Conservation (phyloP, 2,888 invertebrate species). For the Zhengitettix transpicula region DNA sequence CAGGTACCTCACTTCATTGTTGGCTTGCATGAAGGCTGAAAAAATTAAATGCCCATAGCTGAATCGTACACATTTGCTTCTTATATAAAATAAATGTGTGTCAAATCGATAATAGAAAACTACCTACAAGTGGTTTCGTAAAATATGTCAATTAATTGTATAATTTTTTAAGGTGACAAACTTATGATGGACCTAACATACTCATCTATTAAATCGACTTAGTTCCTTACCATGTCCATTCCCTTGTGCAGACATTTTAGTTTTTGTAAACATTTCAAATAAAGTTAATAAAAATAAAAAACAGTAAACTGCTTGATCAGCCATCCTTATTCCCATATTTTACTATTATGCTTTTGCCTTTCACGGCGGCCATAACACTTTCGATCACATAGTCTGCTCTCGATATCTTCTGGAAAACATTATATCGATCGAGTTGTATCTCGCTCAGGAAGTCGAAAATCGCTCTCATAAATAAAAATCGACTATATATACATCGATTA, state of each 20-base stretch:
- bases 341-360: constrained; percentile 4
- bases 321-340: constrained; percentile 13
- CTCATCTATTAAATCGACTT: no score
- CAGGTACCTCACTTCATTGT: constrained; percentile 50
- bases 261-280: constrained; percentile 48
- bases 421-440: no score
- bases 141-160: no score
- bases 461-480: no score
- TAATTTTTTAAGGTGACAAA: no score
- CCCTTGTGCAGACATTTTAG: constrained; percentile 52
- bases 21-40: constrained; percentile 53
- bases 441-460: no score
- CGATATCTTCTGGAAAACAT: not conserved
- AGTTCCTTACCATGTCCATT: constrained; percentile 51
- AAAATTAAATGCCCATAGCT: constrained; percentile 15
- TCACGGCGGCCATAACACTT: constrained; percentile 11
- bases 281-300: constrained; percentile 49
- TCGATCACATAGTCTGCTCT: not conserved
- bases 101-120: not conserved
- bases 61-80: no score
- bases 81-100: not conserved
- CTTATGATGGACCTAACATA: no score
- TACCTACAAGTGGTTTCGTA: not conserved
- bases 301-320: constrained; percentile 26
- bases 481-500: no score